Conservation (phyloP, 2,797 vertebrate genomes). For the Varecia variegata region DNA sequence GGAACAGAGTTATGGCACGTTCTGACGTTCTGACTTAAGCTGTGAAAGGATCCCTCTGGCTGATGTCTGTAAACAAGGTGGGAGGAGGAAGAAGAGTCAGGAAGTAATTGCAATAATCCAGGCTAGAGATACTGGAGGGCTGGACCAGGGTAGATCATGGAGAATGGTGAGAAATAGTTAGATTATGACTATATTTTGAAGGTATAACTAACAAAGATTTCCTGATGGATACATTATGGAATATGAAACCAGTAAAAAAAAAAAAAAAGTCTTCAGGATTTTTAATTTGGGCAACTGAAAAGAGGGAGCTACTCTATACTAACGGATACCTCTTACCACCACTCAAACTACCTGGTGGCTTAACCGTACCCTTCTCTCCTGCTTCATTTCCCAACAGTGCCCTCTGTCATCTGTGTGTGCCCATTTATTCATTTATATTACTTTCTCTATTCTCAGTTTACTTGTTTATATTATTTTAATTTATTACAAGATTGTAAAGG, state of each 20-base stretch:
- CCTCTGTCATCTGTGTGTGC: background rate
- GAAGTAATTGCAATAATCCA: background rate
- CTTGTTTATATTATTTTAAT: background rate
- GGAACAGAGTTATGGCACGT: too few relatives aligned
- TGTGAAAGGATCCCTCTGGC: background rate
- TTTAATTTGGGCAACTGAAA: background rate
- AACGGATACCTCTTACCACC: background rate
- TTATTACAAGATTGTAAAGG: background rate
- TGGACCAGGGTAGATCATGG: background rate
- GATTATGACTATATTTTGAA: background rate
- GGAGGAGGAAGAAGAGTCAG: background rate
- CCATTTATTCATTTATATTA: background rate
- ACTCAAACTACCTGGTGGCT: background rate
- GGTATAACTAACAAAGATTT: background rate
- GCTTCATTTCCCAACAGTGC: background rate
- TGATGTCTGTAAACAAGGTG: background rate
- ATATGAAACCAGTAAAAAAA: background rate
- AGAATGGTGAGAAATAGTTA: background rate
- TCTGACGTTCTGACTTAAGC: background rate
- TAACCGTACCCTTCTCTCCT: background rate
- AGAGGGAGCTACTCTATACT: background rate
- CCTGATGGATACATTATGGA: background rate
- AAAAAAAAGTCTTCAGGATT: background rate
- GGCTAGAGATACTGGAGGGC: fast-evolving
- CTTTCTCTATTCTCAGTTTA: background rate